Percentiles rank a stretch among this genome's conserved stretches.
These are phyloP conservation scores for Ypsolopha sequella DNA, from an alignment of 2,888 invertebrate genomes.

Conservation along the genomic window DNA sequence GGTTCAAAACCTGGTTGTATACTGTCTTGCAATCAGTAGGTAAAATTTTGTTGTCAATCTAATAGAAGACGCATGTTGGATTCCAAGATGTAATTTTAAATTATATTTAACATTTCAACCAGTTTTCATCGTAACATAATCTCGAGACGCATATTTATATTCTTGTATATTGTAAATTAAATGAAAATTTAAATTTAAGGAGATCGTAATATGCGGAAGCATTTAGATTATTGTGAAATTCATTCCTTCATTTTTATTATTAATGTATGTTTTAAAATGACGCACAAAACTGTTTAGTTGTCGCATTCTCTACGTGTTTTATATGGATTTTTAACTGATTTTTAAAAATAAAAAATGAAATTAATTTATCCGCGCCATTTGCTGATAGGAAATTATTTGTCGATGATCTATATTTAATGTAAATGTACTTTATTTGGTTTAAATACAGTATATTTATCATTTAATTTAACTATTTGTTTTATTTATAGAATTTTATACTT, in stretches of 20 bases:
- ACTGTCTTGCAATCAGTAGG: too few relatives aligned
- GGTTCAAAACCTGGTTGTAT: too few relatives aligned
- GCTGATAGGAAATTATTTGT: slow-evolving; percentile 45
- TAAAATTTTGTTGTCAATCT: too few relatives aligned
- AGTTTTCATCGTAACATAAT: background rate
- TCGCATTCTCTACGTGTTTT: slow-evolving; percentile 20
- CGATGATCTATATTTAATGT: slow-evolving; percentile 51
- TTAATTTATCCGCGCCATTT: slow-evolving; percentile 31
- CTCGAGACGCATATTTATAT: slow-evolving; percentile 26
- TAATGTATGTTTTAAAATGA: slow-evolving; percentile 17
- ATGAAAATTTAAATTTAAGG: slow-evolving; percentile 18
- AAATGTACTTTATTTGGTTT: slow-evolving; percentile 63
- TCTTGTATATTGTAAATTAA: slow-evolving; percentile 61
- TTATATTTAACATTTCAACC: too few relatives aligned
- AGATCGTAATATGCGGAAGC: slow-evolving; percentile 14
- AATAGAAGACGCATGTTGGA: too few relatives aligned
- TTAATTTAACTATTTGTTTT: background rate
- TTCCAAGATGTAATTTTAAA: too few relatives aligned
- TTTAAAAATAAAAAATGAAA: slow-evolving; percentile 25
- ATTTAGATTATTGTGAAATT: slow-evolving; percentile 24
- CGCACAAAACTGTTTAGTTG: slow-evolving; percentile 36
- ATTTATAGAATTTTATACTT: too few relatives aligned
- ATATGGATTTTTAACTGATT: slow-evolving; percentile 30
- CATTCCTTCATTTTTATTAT: slow-evolving; percentile 24
- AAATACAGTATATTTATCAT: slow-evolving; percentile 67